Evolutionary conservation across 2,113 vertebrate genomes (phyloP), one percentile per base, ranked within the genome.

Genomic region (Mesoclemmys tuberculata): DNA sequence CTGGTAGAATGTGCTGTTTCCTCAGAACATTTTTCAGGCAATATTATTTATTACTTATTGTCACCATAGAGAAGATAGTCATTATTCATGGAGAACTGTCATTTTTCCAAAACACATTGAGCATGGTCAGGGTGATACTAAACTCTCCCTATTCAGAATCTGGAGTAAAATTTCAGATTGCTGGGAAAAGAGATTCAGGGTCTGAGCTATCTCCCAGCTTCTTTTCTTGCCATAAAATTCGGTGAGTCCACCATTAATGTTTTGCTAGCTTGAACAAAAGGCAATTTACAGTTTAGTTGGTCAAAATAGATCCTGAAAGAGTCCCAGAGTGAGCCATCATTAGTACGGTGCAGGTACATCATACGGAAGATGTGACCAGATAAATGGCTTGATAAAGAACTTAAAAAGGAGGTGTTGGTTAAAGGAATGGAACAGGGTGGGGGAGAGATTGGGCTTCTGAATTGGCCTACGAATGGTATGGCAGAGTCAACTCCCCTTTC

Each of bases 71-170:
- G 64, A 18, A 71, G 35, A 71, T 19, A 22, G n/a, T 38, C 74
- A 54, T 95, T 96, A 94, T 91, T 96, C 93, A 16, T 84, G 56
- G 74, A 92, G 94, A 94, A 84, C 64, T 95, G n/a, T 90, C 31
- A 52, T 55, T 10, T 87, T 90, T 87, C n/a, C 8, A 90, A 84
- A 95, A 64, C 27, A 46, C 13, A 77, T 46, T 77, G 41, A 77
- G 38, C 41, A 77, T 77, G 22, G 26, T 35, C 44, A 82, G 58
- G 85, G 85, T 56, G 93, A 46, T 91, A 94, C 2, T 49, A 84
- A 93, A 93, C 93, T 89, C 54, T 38, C 44, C 92, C 88, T 85
- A 55, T 89, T 90, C 89, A 86, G 80, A 89, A 27, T 71, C 2
- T 26, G 52, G 35, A 19, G 22, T 64, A n/a, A 64, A 64, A n/a